A percentile compares a stretch with the other conserved stretches of the same genome.
These are phyloP conservation scores for Ondatra zibethicus DNA, from an alignment of 2,113 vertebrate species.

Conservation along the genomic window DNA sequence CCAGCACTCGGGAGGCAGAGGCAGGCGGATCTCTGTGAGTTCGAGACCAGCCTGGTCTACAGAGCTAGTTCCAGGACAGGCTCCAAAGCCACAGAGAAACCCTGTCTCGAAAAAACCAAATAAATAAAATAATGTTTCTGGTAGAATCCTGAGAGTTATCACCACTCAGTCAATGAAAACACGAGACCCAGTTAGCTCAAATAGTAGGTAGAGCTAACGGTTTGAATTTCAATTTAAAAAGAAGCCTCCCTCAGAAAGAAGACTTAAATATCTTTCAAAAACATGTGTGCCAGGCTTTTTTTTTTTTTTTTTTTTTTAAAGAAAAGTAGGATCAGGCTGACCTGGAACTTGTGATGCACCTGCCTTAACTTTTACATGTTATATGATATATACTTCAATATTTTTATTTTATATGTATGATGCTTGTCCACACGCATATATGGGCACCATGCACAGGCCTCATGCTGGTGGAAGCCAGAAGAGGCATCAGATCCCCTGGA, in stretches of 20 bases:
- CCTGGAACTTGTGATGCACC: neutral
- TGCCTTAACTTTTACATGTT: neutral
- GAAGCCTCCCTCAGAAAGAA: neutral
- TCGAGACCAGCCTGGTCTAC: too few species aligned
- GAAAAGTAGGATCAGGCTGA: neutral
- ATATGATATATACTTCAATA: neutral
- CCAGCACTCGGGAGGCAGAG: too few species aligned
- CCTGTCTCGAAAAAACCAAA: too few species aligned
- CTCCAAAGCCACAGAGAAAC: too few species aligned
- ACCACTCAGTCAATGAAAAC: neutral
- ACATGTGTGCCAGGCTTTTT: neutral
- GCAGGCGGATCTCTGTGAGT: too few species aligned
- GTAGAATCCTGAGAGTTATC: neutral
- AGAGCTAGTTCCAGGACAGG: too few species aligned
- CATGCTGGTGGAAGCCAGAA: neutral
- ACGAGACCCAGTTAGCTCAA: neutral
- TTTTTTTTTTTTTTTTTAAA: neutral
- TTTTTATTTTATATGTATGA: neutral
- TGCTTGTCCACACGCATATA: too few species aligned
- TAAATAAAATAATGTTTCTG: too few species aligned
- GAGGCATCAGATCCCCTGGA: neutral
- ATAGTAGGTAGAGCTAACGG: neutral
- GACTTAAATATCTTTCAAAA: conserved; percentile 10
- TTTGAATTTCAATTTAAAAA: neutral
- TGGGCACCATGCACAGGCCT: neutral